These are phyloP conservation scores for Antheraea yamamai DNA, from an alignment of 2,888 invertebrate genomes.

Conservation along the genomic window DNA sequence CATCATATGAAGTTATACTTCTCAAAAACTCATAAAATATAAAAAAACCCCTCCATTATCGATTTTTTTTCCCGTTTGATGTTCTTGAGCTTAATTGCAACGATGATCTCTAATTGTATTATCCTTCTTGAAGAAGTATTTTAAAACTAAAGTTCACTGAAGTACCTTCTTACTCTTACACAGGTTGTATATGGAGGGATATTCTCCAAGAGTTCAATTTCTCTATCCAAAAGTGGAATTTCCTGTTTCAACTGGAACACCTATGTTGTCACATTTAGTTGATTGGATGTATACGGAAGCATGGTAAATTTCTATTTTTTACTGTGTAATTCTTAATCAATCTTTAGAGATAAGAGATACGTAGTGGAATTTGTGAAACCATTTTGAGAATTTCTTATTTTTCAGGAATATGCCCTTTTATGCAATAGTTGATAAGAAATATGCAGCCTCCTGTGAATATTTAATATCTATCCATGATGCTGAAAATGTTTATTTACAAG, in stretches of 20 bases:
- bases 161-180: neutral
- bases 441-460: constrained; percentile 45
- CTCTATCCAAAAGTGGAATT: constrained; percentile 88
- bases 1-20: no score
- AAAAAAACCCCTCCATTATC: no score
- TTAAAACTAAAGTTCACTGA: neutral
- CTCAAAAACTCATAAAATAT: no score
- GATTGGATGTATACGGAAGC: constrained; percentile 90
- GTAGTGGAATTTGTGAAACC: neutral
- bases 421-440: constrained; percentile 37
- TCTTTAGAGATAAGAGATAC: neutral
- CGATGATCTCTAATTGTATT: no score
- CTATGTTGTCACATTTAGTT: constrained; percentile 89
- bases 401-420: constrained; percentile 49
- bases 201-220: constrained; percentile 84
- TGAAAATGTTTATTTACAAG: constrained; percentile 49
- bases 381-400: constrained; percentile 17
- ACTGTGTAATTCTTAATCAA: neutral
- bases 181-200: constrained; percentile 81
- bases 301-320: constrained; percentile 81
- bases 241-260: constrained; percentile 93
- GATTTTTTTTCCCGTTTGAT: no score
- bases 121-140: neutral
- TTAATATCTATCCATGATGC: constrained; percentile 49
- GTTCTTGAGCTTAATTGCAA: no score